Evolutionary conservation across 2,113 vertebrate genomes (phyloP).

Genomic region (Narcine bancroftii): DNA sequence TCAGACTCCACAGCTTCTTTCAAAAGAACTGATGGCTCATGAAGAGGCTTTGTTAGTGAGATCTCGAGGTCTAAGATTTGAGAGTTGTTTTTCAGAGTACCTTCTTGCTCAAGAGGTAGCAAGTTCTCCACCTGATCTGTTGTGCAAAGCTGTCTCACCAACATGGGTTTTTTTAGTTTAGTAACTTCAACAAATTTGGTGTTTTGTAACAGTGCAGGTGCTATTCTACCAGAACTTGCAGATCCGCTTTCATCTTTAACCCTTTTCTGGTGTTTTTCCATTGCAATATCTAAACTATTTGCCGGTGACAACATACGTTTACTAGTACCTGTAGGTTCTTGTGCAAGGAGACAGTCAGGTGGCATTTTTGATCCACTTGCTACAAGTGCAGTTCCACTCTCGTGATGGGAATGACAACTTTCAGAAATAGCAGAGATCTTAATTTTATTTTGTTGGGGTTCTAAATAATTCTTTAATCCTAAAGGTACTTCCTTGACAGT

Average conservation of each 20-base stretch:
- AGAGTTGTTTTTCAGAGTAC: slow-evolving; percentile 52
- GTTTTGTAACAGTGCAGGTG: slow-evolving; percentile 58
- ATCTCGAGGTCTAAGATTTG: slow-evolving; percentile 45
- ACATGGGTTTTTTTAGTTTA: slow-evolving; percentile 77
- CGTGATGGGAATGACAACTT: slow-evolving; percentile 43
- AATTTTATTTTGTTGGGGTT: slow-evolving; percentile 48
- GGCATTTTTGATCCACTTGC: slow-evolving; percentile 63
- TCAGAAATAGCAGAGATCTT: slow-evolving; percentile 47
- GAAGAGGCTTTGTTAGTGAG: slow-evolving; percentile 42
- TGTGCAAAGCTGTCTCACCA: slow-evolving; percentile 87
- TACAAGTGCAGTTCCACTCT: slow-evolving; percentile 51
- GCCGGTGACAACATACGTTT: slow-evolving; percentile 96
- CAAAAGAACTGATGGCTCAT: slow-evolving; percentile 46
- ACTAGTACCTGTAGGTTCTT: slow-evolving; percentile 81
- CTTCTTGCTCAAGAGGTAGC: slow-evolving; percentile 58
- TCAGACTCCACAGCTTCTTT: slow-evolving; percentile 57
- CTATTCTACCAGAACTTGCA: slow-evolving; percentile 64
- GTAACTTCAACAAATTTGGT: slow-evolving; percentile 62
- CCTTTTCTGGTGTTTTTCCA: slow-evolving; percentile 96
- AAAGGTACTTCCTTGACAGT: slow-evolving; percentile 53
- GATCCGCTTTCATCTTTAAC: slow-evolving; percentile 90
- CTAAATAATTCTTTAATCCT: slow-evolving; percentile 57
- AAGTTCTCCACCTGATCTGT: slow-evolving; percentile 77
- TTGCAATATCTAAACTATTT: slow-evolving; percentile 95
- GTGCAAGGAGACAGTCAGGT: slow-evolving; percentile 73